phyloP scores from a whole-genome alignment of 2,113 vertebrate genomes.

The Daboia siamensis region DNA sequence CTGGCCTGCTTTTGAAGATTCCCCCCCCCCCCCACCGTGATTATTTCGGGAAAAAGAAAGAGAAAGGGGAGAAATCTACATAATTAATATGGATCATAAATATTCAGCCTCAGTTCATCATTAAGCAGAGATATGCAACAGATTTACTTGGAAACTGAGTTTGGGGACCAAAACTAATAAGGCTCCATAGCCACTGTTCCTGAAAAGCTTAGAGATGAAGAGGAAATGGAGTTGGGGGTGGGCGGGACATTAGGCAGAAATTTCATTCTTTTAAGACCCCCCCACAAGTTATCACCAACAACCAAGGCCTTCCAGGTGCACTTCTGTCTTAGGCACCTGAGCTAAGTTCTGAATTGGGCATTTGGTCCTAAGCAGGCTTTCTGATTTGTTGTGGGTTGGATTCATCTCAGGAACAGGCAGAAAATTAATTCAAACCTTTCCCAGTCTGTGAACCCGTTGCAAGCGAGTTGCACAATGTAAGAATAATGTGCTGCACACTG shows the following conservation, averaged over 20 bases:
- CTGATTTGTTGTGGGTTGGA: neutral
- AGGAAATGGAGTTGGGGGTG: neutral
- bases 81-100: conserved; percentile 51
- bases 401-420: neutral
- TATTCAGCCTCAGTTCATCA: conserved; percentile 37
- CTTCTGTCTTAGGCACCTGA: neutral
- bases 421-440: neutral
- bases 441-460: neutral
- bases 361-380: neutral
- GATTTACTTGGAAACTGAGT: conserved; percentile 19
- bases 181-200: neutral
- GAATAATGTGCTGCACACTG: neutral
- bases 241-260: neutral
- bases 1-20: conserved; percentile 28
- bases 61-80: neutral
- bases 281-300: neutral
- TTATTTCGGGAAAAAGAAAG: conserved; percentile 30
- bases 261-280: neutral
- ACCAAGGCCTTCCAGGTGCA: neutral
- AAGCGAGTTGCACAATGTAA: neutral
- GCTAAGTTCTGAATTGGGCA: neutral
- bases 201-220: neutral
- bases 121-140: conserved; percentile 25
- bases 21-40: neutral
- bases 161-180: conserved; percentile 13